Evolutionary conservation across 2,888 invertebrate species (phyloP).

Genomic region (Zygogramma bicolorata): DNA sequence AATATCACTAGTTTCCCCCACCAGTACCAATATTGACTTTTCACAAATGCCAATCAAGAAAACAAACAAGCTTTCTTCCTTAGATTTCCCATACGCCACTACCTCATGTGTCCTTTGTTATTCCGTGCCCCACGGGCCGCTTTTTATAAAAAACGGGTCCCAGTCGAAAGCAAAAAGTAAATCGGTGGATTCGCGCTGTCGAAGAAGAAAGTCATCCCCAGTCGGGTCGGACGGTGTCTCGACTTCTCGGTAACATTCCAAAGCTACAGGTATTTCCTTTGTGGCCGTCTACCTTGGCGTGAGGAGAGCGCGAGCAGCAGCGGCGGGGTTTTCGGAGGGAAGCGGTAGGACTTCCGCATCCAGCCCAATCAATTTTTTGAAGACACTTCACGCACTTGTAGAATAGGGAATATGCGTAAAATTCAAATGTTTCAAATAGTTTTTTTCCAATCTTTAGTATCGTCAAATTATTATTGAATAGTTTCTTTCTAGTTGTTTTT

Average conservation of each 20-base stretch:
- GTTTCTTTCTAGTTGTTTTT: too few species aligned
- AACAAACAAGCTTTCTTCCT: background rate
- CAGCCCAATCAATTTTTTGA: too few species aligned
- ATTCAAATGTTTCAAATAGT: too few species aligned
- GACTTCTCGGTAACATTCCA: conserved; percentile 51
- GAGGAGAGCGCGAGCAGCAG: background rate
- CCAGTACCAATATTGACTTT: background rate
- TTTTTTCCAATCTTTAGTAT: too few species aligned
- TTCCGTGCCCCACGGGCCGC: background rate
- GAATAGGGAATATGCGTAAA: too few species aligned
- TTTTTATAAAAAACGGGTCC: background rate
- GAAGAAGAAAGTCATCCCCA: conserved; percentile 1
- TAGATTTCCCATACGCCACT: background rate
- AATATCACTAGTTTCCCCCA: background rate
- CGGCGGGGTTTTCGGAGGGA: background rate
- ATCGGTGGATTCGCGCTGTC: conserved; percentile 1
- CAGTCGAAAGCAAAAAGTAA: background rate
- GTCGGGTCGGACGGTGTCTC: too few species aligned
- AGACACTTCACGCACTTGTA: too few species aligned
- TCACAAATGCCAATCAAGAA: background rate
- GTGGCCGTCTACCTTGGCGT: conserved; percentile 41
- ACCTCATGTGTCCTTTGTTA: background rate
- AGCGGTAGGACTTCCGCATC: too few species aligned
- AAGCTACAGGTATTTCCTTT: conserved; percentile 60
- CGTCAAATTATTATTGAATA: too few species aligned